A percentile compares a stretch with the other conserved stretches of the same genome.
Conservation (phyloP, 1,140 invertebrate species). For the Orchesella cincta region DNA sequence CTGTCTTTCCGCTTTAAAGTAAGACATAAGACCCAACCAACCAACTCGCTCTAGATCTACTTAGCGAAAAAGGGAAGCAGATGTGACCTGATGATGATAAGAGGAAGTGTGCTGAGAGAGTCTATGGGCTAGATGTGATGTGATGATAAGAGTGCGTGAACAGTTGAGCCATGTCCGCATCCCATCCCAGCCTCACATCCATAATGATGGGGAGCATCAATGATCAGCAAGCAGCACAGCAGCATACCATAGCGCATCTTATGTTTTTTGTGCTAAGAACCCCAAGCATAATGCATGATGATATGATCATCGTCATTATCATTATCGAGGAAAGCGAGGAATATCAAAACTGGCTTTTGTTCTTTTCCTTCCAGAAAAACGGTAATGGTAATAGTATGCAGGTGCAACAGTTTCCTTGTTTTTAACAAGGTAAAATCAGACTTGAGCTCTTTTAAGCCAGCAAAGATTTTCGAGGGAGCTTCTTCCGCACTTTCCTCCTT, state of each 20-base stretch:
- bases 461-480: background rate
- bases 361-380: background rate
- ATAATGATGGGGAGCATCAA: background rate
- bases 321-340: background rate
- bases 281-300: too few species aligned
- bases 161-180: background rate
- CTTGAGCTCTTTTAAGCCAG: constrained; percentile 16
- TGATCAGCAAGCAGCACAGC: too few species aligned
- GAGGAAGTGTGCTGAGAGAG: background rate
- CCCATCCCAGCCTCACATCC: background rate
- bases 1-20: background rate
- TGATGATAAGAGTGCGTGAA: background rate
- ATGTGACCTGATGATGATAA: background rate
- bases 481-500: background rate
- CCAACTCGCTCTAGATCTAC: background rate
- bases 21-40: background rate
- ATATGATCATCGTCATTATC: background rate
- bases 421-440: constrained; percentile 3
- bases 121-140: background rate
- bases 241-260: too few species aligned
- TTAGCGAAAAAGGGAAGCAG: background rate
- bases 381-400: background rate
- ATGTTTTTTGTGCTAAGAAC: too few species aligned
- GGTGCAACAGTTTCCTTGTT: background rate
- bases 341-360: background rate